A percentile compares a stretch with the other conserved stretches of the same genome.
Evolutionary conservation across 2,113 vertebrate genomes (phyloP).

Genomic region (Alouatta palliata): DNA sequence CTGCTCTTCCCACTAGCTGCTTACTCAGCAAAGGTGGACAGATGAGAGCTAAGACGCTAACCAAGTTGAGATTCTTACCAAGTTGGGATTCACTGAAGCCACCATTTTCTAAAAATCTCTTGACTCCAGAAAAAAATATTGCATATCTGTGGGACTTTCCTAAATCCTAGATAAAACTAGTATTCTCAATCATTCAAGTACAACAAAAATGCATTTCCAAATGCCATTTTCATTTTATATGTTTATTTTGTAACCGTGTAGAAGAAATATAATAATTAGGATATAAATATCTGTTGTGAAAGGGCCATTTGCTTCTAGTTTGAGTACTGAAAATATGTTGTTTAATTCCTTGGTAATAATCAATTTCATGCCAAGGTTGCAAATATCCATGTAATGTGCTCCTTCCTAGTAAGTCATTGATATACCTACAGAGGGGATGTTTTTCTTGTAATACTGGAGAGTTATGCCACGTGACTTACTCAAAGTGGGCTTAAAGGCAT

Average conservation of each 20-base stretch:
- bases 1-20: neutral
- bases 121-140: neutral
- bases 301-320: neutral
- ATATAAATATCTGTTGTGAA: neutral
- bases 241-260: neutral
- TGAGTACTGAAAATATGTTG: neutral
- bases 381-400: neutral
- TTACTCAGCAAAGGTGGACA: neutral
- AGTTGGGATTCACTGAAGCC: neutral
- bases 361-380: neutral
- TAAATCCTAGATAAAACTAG: neutral
- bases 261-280: neutral
- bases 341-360: neutral
- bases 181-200: neutral
- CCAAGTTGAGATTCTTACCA: neutral
- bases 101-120: neutral
- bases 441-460: neutral
- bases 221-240: neutral
- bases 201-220: neutral
- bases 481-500: neutral
- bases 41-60: neutral
- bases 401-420: neutral
- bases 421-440: neutral
- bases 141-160: neutral
- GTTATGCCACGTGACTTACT: neutral